Evolutionary conservation across 2,888 invertebrate species (phyloP), one percentile per base, ranked within the genome.

Genomic region (Trichogramma evanescens): DNA sequence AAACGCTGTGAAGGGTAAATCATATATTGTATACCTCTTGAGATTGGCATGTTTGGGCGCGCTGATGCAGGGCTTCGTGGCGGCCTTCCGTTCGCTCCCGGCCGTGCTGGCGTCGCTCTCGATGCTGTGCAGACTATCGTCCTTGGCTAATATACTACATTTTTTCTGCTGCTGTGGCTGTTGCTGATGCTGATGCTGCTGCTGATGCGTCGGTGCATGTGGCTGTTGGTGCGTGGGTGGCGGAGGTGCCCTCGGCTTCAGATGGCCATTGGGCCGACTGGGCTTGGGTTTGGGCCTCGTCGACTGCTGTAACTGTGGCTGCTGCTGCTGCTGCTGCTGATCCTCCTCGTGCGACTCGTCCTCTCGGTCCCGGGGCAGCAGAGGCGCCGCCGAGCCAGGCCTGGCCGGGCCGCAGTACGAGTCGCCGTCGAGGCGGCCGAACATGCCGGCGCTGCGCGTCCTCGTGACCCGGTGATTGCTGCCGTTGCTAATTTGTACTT

Each of bases 61-160:
- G 75, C 88, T 88, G 71, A 84, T 80, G 65, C 86, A 82, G 66
- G 87, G 80, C 74, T 86, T 87, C 74, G 86, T 85, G 76, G 26
- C 26, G 26, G 26, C 26, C 26, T 26, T 26, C 26, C 86, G 86
- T 59, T 87, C 87, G 38, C 80, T 81, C 61, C 82, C 81, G 65
- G 79, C 79, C 61, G 85, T 81, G 55, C 87, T 86, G 65, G 84
- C 83, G 72, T 87, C 87, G 72, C 82, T 82, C 64, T 85, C 84
- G 72, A 88, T 86, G 66, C 87, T 88, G 74, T 86, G 86, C 60
- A 87, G 84, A 67, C 88, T 88, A 59, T 86, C 87, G 69, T 88
- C 88, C 74, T 88, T 88, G 70, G 26, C 26, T 26, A 26, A 26
- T 26, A 74, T 74, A 26, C 26, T 26, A 26, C 26, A 26, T 26